Conservation (phyloP, 2,888 invertebrate genomes). For the Corythucha ciliata region DNA sequence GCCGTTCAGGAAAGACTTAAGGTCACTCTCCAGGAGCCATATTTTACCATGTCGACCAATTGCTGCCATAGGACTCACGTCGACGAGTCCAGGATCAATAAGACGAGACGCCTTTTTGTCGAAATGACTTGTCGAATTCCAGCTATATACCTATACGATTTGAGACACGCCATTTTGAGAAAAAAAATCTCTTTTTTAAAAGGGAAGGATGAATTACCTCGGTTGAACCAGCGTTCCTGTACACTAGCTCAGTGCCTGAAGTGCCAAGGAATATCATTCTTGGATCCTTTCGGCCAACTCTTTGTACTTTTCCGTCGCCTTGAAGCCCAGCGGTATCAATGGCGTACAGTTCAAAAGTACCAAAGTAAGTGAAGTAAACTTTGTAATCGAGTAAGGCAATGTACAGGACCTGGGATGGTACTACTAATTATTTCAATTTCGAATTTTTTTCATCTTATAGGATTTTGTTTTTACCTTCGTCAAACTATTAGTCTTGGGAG, state of each 20-base stretch:
- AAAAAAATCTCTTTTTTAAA: no score
- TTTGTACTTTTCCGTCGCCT: constrained; percentile 36
- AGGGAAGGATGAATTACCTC: no score
- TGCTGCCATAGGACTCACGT: constrained; percentile 25
- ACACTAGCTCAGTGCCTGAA: constrained; percentile 43
- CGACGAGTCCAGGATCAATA: constrained; percentile 22
- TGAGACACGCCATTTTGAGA: no score
- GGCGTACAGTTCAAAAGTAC: constrained; percentile 53
- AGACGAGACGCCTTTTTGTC: no score
- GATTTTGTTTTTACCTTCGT: no score
- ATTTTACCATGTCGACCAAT: constrained; percentile 29
- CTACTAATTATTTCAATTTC: no score
- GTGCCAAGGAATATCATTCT: constrained; percentile 54
- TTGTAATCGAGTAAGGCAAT: constrained; percentile 52
- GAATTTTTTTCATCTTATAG: no score
- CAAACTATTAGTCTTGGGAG: constrained; percentile 20
- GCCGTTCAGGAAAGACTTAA: constrained; percentile 35
- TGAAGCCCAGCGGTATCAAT: constrained; percentile 49
- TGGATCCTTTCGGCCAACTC: constrained; percentile 49
- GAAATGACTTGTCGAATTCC: no score
- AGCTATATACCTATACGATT: no score
- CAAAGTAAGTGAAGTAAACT: constrained; percentile 55
- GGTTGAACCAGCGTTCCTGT: constrained; percentile 17
- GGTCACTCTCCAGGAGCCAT: constrained; percentile 37
- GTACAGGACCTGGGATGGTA: constrained; percentile 54